A percentile compares a stretch with the other conserved stretches of the same genome.
phyloP scores from a whole-genome alignment of 2,888 invertebrate species.

The Apocheima hispidaria region DNA sequence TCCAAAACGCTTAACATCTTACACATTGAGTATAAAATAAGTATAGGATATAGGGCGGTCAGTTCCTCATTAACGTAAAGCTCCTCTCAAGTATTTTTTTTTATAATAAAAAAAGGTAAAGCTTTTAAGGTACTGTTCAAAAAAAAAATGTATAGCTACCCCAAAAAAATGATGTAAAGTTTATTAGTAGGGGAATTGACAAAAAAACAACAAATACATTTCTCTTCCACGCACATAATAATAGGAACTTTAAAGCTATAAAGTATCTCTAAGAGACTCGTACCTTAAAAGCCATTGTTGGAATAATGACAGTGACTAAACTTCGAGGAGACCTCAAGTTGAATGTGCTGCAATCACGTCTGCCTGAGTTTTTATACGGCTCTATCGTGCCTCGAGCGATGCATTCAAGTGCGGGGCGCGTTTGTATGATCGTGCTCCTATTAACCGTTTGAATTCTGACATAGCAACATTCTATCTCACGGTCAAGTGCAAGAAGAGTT shows the following conservation, averaged over 20 bases:
- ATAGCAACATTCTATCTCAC: slow-evolving; percentile 50
- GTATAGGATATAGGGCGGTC: too few species aligned
- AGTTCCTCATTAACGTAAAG: too few species aligned
- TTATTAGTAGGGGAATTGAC: too few species aligned
- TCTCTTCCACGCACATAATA: too few species aligned
- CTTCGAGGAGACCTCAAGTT: slow-evolving; percentile 68
- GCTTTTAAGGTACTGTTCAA: too few species aligned
- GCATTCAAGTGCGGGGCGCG: slow-evolving; percentile 52
- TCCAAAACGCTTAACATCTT: too few species aligned
- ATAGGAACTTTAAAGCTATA: background rate
- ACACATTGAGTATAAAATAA: too few species aligned
- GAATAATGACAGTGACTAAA: slow-evolving; percentile 64
- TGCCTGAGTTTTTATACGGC: slow-evolving; percentile 71
- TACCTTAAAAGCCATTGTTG: slow-evolving; percentile 80
- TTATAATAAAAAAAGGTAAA: too few species aligned
- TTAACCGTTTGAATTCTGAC: slow-evolving; percentile 61
- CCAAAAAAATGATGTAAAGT: too few species aligned
- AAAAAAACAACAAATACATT: too few species aligned
- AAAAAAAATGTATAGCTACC: too few species aligned
- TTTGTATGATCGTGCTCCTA: slow-evolving; percentile 45
- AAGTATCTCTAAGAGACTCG: slow-evolving; percentile 20
- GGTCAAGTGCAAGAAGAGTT: slow-evolving; percentile 39
- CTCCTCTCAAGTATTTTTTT: too few species aligned
- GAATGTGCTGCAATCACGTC: slow-evolving; percentile 68
- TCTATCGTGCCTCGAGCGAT: slow-evolving; percentile 60